These are phyloP conservation scores for Antheraea assamensis DNA, from an alignment of 2,888 invertebrate genomes.

Conservation along the genomic window DNA sequence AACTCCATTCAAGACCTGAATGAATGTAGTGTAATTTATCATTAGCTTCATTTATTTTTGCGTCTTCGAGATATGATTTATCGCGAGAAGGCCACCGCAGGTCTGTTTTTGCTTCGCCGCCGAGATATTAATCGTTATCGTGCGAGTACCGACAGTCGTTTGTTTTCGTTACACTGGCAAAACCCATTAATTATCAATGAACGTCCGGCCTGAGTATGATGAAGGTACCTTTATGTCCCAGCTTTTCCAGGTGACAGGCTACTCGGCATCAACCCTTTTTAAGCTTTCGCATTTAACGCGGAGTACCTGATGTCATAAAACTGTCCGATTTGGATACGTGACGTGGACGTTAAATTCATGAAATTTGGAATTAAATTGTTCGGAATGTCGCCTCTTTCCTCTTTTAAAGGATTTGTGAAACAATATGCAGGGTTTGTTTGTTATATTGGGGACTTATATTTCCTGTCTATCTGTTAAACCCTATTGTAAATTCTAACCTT, in stretches of 20 bases:
- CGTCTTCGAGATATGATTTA: conserved; percentile 80
- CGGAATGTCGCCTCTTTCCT: conserved; percentile 56
- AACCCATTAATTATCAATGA: conserved; percentile 82
- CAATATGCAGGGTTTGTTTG: conserved; percentile 20
- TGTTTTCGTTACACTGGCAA: conserved; percentile 80
- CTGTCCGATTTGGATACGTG: conserved; percentile 77
- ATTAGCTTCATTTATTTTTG: conserved; percentile 81
- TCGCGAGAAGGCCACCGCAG: conserved; percentile 71
- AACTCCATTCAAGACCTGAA: conserved; percentile 63
- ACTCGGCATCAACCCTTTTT: conserved; percentile 80
- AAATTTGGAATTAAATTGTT: conserved; percentile 65
- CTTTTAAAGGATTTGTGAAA: conserved; percentile 46
- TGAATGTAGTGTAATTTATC: conserved; percentile 77
- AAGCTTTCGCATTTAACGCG: conserved; percentile 78
- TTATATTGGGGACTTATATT: conserved; percentile 7
- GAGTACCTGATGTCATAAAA: conserved; percentile 80
- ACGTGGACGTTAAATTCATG: conserved; percentile 71
- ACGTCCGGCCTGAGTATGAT: conserved; percentile 75
- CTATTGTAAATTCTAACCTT: neutral
- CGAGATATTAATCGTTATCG: conserved; percentile 81
- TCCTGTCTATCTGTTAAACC: neutral
- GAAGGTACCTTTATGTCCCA: conserved; percentile 75
- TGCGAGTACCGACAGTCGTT: conserved; percentile 77
- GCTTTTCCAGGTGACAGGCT: conserved; percentile 78
- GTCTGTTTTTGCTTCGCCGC: conserved; percentile 78